Evolutionary conservation across 2,888 invertebrate genomes (phyloP), one percentile per base, ranked within the genome.

Genomic region (Meteorus colon): DNA sequence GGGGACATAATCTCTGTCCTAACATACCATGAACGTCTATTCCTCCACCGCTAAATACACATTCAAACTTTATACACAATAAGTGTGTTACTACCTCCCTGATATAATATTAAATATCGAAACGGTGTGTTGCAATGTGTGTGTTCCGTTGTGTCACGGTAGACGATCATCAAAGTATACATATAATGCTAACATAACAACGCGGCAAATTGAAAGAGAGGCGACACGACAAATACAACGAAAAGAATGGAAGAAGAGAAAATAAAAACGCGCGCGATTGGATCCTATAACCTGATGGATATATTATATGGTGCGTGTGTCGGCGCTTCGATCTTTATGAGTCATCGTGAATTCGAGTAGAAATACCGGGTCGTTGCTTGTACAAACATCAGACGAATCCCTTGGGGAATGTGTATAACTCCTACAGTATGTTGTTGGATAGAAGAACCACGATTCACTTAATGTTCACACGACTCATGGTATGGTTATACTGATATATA

Each of bases 21-120:
- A 84, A 83, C 83, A 82, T 78, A 65, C 74, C 74, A 80, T n/a
- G n/a, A 29, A 63, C 31, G 14, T 29, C 6, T 16, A 81, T 84
- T 82, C 84, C 51, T 84, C 82, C 81, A 82, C 84, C 84, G 84
- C 84, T 86, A 85, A 87, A 83, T 85, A 87, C 85, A 86, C 85
- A 86, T 83, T 84, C 82, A 63, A 63, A 19, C 19, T 55, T 55
- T 55, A 55, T 55, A 55, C 70, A 66, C 69, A 29, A 70, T 45
- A 63, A 68, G 34, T 37, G 63, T 48, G 67, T 51, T 70, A 27
- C 27, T 48, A 29, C 65, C 65, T 65, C 5, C 41, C 14, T 62
- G 41, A 41, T 41, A n/a, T 16, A 55, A 55, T 19, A 19, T 55
- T 55, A 19, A n/a, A 55, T 55, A 55, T 55, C 55, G 41, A 41